Percentiles rank a stretch among this genome's conserved stretches.
phyloP scores from a whole-genome alignment of 1,140 invertebrate species.

The Drosophila carrolli region DNA sequence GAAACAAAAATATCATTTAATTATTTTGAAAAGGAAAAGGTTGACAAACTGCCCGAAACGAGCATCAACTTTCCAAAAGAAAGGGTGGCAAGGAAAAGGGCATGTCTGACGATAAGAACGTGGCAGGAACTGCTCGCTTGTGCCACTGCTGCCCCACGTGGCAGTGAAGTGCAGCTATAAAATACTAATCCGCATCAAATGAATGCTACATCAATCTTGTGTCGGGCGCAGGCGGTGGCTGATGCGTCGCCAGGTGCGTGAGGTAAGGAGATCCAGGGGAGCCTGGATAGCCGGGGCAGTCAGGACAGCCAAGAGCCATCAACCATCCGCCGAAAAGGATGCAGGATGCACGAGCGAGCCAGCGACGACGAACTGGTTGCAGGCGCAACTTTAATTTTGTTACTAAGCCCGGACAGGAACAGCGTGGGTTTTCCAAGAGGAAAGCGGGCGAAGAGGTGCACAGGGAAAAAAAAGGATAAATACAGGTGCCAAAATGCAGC shows the following conservation, averaged over 20 bases:
- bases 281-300: background rate
- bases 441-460: background rate
- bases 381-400: conserved; percentile 77
- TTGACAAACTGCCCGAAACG: background rate
- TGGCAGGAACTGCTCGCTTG: conserved; percentile 34
- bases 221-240: conserved; percentile 65
- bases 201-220: conserved; percentile 82
- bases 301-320: conserved; percentile 15
- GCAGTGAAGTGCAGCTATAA: conserved; percentile 79
- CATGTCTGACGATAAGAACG: conserved; percentile 6
- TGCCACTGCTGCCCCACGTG: conserved; percentile 47
- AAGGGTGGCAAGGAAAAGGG: background rate
- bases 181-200: conserved; percentile 83
- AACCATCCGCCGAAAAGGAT: conserved; percentile 41
- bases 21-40: background rate
- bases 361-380: conserved; percentile 38
- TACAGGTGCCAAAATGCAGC: no score
- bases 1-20: background rate
- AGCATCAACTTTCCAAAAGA: background rate
- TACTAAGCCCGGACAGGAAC: conserved; percentile 58
- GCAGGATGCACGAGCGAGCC: conserved; percentile 32
- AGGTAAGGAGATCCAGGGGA: conserved; percentile 6
- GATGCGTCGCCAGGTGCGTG: conserved; percentile 60
- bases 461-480: background rate
- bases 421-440: conserved; percentile 3